Evolutionary conservation across 2,888 invertebrate species (phyloP).

Genomic region (Synergus japonicus): DNA sequence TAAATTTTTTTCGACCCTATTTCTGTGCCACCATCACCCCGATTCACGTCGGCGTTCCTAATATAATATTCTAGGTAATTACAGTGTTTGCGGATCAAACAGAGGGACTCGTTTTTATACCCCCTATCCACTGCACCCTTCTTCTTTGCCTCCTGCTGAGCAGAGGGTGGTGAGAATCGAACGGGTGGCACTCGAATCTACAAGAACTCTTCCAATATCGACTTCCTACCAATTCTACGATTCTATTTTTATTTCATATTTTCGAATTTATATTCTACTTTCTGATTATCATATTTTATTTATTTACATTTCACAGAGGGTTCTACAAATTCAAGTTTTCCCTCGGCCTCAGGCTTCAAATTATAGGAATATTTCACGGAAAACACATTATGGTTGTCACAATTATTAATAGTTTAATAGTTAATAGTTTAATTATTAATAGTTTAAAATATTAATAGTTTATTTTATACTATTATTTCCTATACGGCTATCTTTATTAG

Average conservation of each 20-base stretch:
- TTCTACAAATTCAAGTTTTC: background rate
- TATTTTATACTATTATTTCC: too few species aligned
- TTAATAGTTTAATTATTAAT: too few species aligned
- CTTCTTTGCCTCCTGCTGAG: conserved; percentile 50
- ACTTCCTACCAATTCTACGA: background rate
- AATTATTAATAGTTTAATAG: too few species aligned
- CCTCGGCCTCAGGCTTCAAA: too few species aligned
- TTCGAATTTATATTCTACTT: background rate
- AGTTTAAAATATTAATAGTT: too few species aligned
- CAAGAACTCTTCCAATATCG: conserved; percentile 47
- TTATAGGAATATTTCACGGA: too few species aligned
- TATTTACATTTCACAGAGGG: background rate
- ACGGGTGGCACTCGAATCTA: conserved; percentile 61
- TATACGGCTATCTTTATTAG: too few species aligned
- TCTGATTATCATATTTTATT: background rate
- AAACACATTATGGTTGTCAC: too few species aligned
- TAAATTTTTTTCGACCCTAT: conserved; percentile 40
- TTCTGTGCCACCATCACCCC: conserved; percentile 54
- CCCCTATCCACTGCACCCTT: conserved; percentile 45
- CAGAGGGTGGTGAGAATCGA: conserved; percentile 64
- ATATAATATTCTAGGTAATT: conserved; percentile 77
- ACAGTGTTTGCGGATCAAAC: conserved; percentile 77
- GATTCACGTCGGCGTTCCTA: conserved; percentile 67
- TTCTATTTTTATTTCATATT: background rate
- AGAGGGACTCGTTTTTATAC: conserved; percentile 65